These are phyloP conservation scores for Ahaetulla prasina DNA, from an alignment of 2,113 vertebrate species.

Conservation along the genomic window DNA sequence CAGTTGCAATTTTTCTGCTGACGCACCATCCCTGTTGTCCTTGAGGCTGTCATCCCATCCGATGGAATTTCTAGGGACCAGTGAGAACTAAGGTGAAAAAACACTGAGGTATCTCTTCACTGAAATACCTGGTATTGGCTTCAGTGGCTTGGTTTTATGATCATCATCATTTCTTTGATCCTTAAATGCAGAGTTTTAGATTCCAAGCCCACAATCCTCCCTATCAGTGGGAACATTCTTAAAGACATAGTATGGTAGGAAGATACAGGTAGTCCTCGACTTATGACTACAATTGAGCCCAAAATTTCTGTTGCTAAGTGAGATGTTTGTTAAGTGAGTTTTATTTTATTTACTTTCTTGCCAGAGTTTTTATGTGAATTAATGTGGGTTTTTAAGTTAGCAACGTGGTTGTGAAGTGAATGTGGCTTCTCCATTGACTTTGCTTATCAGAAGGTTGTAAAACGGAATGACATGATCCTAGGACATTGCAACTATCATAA, in stretches of 20 bases:
- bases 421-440: not conserved
- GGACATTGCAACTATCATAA: not conserved
- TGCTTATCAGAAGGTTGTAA: not conserved
- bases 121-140: not conserved
- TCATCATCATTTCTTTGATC: not conserved
- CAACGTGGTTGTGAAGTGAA: not conserved
- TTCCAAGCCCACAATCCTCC: not conserved
- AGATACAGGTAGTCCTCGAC: not conserved
- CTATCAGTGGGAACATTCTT: not conserved
- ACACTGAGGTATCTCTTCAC: not conserved
- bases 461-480: not conserved
- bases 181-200: not conserved
- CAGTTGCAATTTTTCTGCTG: slow-evolving; percentile 9
- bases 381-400: not conserved
- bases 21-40: not conserved
- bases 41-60: not conserved
- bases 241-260: not conserved
- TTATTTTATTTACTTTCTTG: not conserved
- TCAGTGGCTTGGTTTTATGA: not conserved
- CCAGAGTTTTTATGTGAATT: not conserved
- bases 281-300: not conserved
- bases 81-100: not conserved
- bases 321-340: not conserved
- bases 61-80: not conserved
- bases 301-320: not conserved